These are phyloP conservation scores for Hedya salicella DNA, from an alignment of 2,888 invertebrate genomes.

Conservation along the genomic window DNA sequence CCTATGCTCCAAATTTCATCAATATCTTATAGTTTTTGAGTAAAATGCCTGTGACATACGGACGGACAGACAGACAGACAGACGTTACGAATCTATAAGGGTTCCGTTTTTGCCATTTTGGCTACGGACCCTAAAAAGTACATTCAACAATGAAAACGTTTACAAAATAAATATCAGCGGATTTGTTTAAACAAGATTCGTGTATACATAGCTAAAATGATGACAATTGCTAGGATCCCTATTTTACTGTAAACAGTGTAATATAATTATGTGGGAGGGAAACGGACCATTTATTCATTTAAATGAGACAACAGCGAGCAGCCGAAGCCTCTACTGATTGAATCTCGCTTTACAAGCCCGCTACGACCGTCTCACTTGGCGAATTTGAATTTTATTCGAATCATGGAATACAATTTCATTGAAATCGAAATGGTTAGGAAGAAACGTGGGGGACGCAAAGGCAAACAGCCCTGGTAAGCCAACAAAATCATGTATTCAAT, in stretches of 20 bases:
- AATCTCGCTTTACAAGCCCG: conserved; percentile 66
- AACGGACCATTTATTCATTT: conserved; percentile 64
- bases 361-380: conserved; percentile 56
- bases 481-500: conserved; percentile 77
- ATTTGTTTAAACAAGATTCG: not conserved
- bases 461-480: conserved; percentile 66
- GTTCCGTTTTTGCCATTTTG: too few species aligned
- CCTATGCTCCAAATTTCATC: too few species aligned
- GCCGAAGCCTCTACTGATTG: conserved; percentile 72
- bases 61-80: too few species aligned
- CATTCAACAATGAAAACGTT: not conserved
- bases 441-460: conserved; percentile 60
- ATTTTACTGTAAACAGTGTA: conserved; percentile 34
- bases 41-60: too few species aligned
- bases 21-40: too few species aligned
- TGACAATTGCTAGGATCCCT: conserved; percentile 29
- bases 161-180: not conserved
- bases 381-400: conserved; percentile 77
- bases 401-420: conserved; percentile 66
- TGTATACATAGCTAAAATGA: conserved; percentile 8
- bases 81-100: too few species aligned
- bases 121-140: too few species aligned
- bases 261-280: conserved; percentile 39
- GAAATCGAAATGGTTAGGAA: conserved; percentile 71
- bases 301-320: conserved; percentile 65